Percentiles rank a stretch among this genome's conserved stretches.
Evolutionary conservation across 2,113 vertebrate genomes (phyloP).

Genomic region (Dromas ardeola): DNA sequence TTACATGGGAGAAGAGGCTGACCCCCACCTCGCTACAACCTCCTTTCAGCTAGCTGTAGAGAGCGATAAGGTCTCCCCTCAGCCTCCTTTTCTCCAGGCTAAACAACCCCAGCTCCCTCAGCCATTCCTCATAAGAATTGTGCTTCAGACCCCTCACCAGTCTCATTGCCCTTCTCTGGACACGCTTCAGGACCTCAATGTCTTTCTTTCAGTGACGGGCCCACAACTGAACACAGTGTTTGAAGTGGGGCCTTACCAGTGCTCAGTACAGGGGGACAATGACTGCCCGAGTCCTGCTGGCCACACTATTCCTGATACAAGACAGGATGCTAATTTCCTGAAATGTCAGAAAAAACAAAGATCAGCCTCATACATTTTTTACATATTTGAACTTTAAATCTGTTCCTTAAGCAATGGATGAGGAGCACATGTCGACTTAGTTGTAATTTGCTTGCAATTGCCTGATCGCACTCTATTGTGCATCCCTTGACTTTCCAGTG

Average conservation of each 20-base stretch:
- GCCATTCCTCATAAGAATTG: accelerated
- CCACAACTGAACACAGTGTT: background rate
- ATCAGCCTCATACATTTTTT: background rate
- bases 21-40: accelerated
- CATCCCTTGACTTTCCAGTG: background rate
- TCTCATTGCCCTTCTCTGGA: background rate
- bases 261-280: accelerated
- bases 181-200: background rate
- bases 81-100: background rate
- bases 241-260: accelerated
- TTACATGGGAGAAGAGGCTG: background rate
- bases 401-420: background rate
- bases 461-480: background rate
- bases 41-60: background rate
- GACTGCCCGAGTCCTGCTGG: background rate
- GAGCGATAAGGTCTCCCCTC: background rate
- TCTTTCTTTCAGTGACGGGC: background rate
- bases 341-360: background rate
- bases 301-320: background rate
- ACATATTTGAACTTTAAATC: background rate
- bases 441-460: background rate
- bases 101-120: background rate
- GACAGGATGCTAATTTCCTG: background rate
- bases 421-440: background rate
- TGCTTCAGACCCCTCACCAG: background rate